Evolutionary conservation across 2,888 invertebrate species (phyloP).

Genomic region (Orthosia incerta): DNA sequence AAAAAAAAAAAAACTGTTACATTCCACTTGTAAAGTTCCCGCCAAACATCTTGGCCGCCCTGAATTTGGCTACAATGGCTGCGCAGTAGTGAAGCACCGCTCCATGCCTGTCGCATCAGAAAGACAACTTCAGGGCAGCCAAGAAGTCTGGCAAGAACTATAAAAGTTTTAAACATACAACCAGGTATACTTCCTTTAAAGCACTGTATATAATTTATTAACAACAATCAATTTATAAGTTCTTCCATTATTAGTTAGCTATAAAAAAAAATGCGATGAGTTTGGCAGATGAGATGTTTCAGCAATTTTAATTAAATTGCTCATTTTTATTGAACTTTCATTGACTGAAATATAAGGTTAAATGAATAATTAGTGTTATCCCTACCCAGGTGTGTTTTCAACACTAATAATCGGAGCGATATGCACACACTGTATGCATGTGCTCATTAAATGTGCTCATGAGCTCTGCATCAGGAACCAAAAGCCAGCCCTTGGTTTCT

Average conservation of each 20-base stretch:
- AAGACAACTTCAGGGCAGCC: too few relatives aligned
- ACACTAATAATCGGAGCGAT: conserved; percentile 96
- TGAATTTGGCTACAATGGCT: too few relatives aligned
- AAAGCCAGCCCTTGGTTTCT: conserved; percentile 94
- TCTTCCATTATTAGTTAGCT: too few relatives aligned
- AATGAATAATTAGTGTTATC: background rate
- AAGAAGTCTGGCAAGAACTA: too few relatives aligned
- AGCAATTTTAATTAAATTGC: background rate
- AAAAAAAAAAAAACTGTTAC: too few relatives aligned
- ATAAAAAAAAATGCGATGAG: too few relatives aligned
- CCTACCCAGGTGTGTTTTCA: conserved; percentile 92
- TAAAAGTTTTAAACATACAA: too few relatives aligned
- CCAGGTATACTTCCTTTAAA: background rate
- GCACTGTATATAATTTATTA: background rate
- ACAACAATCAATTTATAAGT: background rate
- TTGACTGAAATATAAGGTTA: background rate
- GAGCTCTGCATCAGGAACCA: conserved; percentile 94
- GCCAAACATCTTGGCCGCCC: too few relatives aligned
- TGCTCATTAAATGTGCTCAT: conserved; percentile 94
- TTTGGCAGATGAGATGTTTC: background rate
- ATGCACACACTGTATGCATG: conserved; percentile 98
- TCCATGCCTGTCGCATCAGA: too few relatives aligned
- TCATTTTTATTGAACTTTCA: background rate
- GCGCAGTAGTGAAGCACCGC: too few relatives aligned
- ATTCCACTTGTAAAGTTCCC: background rate